Conservation (phyloP, 53 echinoderm and acorn worm species). For the Paracentrotus lividus region DNA sequence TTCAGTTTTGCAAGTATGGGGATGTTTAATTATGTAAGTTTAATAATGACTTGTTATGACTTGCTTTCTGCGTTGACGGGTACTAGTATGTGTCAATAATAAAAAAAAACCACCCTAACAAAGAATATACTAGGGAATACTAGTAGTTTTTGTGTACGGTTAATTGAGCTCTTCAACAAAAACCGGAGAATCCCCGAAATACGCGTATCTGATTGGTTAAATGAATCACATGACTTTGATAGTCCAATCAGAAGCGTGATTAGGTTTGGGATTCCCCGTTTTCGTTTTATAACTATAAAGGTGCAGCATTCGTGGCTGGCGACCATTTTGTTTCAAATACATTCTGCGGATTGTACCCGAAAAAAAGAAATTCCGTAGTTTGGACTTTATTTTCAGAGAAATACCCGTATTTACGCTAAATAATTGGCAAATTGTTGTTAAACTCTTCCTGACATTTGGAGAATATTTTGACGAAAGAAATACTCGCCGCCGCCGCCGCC, state of each 20-base stretch:
- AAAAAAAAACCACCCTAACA: no score
- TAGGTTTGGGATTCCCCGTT: conserved; percentile 67
- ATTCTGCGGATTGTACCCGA: background rate
- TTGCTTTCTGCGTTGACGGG: no score
- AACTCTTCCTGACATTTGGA: background rate
- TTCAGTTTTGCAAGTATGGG: conserved; percentile 2
- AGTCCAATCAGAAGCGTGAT: conserved; percentile 59
- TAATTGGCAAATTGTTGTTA: background rate
- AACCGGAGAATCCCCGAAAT: conserved; percentile 78
- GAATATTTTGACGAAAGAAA: background rate
- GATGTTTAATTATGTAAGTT: background rate
- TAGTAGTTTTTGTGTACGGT: background rate
- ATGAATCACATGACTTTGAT: conserved; percentile 30
- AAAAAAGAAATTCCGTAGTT: background rate
- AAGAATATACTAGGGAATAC: background rate
- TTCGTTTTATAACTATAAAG: background rate
- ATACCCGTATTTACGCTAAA: background rate
- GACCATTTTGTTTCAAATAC: background rate
- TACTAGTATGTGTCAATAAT: no score
- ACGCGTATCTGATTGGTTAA: conserved; percentile 59
- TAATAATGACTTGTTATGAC: background rate
- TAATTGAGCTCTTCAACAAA: background rate
- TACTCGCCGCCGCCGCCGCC: background rate
- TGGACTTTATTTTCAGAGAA: background rate
- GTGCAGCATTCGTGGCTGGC: background rate